phyloP scores from a whole-genome alignment of 2,797 vertebrate genomes.

The Gymnothorax javanicus region DNA sequence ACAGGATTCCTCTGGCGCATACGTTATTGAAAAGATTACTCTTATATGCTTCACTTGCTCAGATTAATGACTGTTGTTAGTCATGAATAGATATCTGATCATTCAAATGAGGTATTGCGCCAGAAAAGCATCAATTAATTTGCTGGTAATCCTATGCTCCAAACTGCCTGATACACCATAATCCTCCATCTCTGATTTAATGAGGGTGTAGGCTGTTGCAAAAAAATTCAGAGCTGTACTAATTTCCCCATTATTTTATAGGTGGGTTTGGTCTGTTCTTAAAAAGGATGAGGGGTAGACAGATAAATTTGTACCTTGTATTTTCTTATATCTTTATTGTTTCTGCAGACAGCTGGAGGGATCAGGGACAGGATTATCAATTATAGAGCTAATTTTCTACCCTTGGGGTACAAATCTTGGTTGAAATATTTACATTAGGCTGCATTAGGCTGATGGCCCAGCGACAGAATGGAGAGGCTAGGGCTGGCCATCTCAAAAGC shows the following conservation, averaged over 20 bases:
- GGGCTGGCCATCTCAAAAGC: conserved; percentile 58
- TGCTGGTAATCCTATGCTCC: conserved; percentile 51
- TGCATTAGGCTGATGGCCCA: conserved; percentile 59
- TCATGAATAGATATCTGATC: conserved; percentile 39
- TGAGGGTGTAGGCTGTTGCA: background rate
- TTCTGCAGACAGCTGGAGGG: conserved; percentile 24
- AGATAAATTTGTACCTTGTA: conserved; percentile 28
- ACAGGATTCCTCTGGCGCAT: conserved; percentile 57
- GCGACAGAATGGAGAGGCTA: conserved; percentile 58
- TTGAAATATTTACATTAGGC: conserved; percentile 69
- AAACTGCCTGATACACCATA: background rate
- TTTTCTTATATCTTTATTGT: conserved; percentile 44
- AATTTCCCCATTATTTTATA: conserved; percentile 21
- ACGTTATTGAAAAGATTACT: conserved; percentile 57
- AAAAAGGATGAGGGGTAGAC: no score
- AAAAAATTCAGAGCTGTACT: background rate
- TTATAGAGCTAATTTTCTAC: conserved; percentile 53
- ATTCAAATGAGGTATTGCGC: conserved; percentile 45
- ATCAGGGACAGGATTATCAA: conserved; percentile 48
- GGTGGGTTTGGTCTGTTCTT: background rate
- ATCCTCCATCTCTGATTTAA: background rate
- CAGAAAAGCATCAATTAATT: conserved; percentile 37
- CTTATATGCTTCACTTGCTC: conserved; percentile 57
- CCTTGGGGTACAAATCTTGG: conserved; percentile 50
- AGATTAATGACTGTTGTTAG: conserved; percentile 56